Evolutionary conservation across 2,113 vertebrate genomes (phyloP), one percentile per base, ranked within the genome.

Genomic region (Bufo bufo): DNA sequence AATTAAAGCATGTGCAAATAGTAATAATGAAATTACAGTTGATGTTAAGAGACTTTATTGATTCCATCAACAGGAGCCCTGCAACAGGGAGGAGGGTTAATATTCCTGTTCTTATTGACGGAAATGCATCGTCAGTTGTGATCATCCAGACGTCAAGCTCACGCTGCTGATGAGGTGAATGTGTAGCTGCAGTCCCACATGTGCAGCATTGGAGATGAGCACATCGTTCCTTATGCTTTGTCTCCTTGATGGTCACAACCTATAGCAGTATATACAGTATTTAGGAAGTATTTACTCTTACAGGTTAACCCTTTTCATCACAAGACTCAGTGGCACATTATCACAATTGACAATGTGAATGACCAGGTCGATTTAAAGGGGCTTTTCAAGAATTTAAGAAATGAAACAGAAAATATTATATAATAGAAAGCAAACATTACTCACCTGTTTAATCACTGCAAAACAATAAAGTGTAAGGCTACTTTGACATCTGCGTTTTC

Each of bases 51-150:
- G 16, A 20, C 43, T 52, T 49, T 17, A 81, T 82, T 82, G 79
- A 82, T 82, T 82, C 79, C 65, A 33, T 54, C 63, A 23, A 50
- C n/a, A 71, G 65, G 45, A 82, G 63, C n/a, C 81, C 66, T 33
- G 12, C 6, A 33, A 54, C 49, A 52, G 49, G 50, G 82, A 52
- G 82, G 47, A 9, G n/a, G 52, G 63, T 13, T 47, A 11, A n/a
- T 52, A 11, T 66, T 69, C 61, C 81, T 66, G 11, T 52, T 83
- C 59, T 83, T 33, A 82, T 82, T 83, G 82, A 84, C 63, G 49
- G 63, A 84, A 84, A 84, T 84, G 82, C 63, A 84, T 69, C 65
- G 65, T 84, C 82, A 54, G 82, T 84, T 84, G 82, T 69, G 63
- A 71, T 84, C 82, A 33, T 84, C 49, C 59, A 82, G 59, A 61